These are phyloP conservation scores for Drosophila formosana DNA, from an alignment of 2,888 invertebrate genomes.

Conservation along the genomic window DNA sequence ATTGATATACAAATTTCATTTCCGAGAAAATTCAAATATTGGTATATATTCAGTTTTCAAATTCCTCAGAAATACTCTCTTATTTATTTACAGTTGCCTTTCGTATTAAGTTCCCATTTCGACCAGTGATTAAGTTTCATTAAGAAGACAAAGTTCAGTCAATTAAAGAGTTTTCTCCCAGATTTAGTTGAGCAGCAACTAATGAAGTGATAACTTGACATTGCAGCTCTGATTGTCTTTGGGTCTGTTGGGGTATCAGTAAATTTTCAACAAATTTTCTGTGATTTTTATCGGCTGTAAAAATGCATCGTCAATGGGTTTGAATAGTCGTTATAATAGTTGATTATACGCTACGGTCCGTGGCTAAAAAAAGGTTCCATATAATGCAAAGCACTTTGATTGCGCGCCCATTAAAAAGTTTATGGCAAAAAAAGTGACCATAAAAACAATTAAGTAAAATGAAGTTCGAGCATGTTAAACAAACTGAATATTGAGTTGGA, in stretches of 20 bases:
- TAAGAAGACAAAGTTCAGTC: constrained; percentile 8
- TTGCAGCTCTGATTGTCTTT: neutral
- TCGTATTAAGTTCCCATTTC: constrained; percentile 1
- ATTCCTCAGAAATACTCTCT: neutral
- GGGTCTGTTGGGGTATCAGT: constrained; percentile 44
- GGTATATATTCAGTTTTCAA: neutral
- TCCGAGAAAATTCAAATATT: neutral
- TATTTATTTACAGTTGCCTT: neutral
- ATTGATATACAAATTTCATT: neutral
- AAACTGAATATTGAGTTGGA: constrained; percentile 1
- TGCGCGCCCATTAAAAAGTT: constrained; percentile 64
- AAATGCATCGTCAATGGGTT: constrained; percentile 52
- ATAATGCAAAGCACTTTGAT: constrained; percentile 72
- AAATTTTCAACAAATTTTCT: constrained; percentile 63
- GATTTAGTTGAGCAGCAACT: constrained; percentile 25
- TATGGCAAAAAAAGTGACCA: constrained; percentile 63
- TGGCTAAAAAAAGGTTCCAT: constrained; percentile 46
- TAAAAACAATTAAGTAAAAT: constrained; percentile 70
- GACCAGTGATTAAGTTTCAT: constrained; percentile 30
- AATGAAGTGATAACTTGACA: constrained; percentile 72
- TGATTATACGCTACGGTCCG: constrained; percentile 36
- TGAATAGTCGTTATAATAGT: constrained; percentile 58
- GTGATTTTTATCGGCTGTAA: constrained; percentile 67
- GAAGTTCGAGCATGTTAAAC: constrained; percentile 31
- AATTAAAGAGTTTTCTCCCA: constrained; percentile 1